Percentiles rank a stretch among this genome's conserved stretches.
Conservation (phyloP, 2,888 invertebrate species). For the Eupithecia tripunctaria region DNA sequence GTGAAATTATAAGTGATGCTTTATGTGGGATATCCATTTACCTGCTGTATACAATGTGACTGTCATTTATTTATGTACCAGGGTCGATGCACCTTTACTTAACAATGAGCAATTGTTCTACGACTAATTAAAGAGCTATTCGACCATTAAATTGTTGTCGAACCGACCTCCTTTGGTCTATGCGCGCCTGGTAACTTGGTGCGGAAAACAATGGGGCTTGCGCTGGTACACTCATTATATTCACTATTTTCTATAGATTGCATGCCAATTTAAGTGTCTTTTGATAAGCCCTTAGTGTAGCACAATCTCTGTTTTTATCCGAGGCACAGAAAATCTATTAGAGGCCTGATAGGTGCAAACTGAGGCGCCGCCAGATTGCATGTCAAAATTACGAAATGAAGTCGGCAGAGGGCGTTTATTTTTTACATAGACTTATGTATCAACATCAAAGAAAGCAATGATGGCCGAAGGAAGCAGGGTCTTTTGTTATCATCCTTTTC, state of each 20-base stretch:
- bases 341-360: too few species aligned
- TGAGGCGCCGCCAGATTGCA: too few species aligned
- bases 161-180: constrained; percentile 28
- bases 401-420: too few species aligned
- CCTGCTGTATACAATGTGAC: neutral
- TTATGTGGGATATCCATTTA: neutral
- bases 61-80: constrained; percentile 16
- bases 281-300: neutral
- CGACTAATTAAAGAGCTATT: constrained; percentile 37
- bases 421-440: too few species aligned
- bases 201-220: constrained; percentile 15
- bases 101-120: constrained; percentile 38
- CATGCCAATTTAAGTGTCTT: constrained; percentile 4
- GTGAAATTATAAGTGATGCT: neutral
- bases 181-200: constrained; percentile 38
- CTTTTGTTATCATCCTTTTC: neutral
- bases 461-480: neutral
- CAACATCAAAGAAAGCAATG: neutral
- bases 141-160: constrained; percentile 35
- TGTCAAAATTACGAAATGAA: too few species aligned
- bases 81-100: constrained; percentile 28
- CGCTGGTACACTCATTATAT: constrained; percentile 1
- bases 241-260: constrained; percentile 1
- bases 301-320: neutral
- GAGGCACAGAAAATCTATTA: neutral